Percentiles rank a stretch among this genome's conserved stretches.
These are phyloP conservation scores for Lumbricus terrestris DNA, from an alignment of 2,888 invertebrate genomes.

Conservation along the genomic window DNA sequence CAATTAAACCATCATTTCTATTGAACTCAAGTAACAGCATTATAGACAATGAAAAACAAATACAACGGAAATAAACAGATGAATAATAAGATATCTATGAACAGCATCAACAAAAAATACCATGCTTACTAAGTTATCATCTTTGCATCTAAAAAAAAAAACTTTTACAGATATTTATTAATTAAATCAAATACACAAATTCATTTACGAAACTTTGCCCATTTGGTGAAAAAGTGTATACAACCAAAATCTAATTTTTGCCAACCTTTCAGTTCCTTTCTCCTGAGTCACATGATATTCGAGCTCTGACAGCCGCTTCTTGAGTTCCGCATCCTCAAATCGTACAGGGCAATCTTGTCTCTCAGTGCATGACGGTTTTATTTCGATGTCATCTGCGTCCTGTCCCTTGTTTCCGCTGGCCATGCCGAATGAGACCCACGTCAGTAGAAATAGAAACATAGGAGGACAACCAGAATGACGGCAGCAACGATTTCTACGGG, in stretches of 20 bases:
- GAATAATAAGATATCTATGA: no score
- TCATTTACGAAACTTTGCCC: neutral
- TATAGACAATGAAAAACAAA: no score
- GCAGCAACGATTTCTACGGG: neutral
- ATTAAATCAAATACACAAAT: neutral
- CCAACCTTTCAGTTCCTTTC: slow-evolving; percentile 83
- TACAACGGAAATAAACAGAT: no score
- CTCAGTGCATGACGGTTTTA: neutral
- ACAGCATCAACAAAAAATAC: no score
- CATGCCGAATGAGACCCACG: neutral
- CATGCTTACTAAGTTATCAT: neutral
- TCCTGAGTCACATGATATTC: slow-evolving; percentile 96
- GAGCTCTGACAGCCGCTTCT: slow-evolving; percentile 79
- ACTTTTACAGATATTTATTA: neutral
- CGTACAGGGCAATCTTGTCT: neutral
- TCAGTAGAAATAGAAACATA: neutral
- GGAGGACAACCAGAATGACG: neutral
- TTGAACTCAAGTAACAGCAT: no score
- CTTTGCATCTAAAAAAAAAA: neutral
- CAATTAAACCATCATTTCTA: no score
- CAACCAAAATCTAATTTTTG: neutral
- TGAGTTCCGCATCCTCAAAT: slow-evolving; percentile 72
- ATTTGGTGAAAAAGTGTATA: neutral
- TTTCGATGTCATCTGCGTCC: neutral
- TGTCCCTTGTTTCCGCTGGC: neutral